A percentile compares a stretch with the other conserved stretches of the same genome.
These are phyloP conservation scores for Saturnia japonica DNA, from an alignment of 2,888 invertebrate species.

Conservation along the genomic window DNA sequence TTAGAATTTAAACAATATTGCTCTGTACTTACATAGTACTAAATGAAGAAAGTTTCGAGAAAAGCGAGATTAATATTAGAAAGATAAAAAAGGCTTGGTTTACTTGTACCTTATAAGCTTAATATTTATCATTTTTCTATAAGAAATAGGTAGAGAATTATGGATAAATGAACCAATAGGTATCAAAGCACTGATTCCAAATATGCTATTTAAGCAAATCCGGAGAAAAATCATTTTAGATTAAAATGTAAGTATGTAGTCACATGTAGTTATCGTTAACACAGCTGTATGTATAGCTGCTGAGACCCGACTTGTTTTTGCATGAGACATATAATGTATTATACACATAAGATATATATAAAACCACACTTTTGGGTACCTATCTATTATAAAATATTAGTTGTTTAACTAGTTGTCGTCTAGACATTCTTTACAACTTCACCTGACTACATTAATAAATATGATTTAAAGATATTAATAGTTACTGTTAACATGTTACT, in stretches of 20 bases:
- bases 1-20: not conserved
- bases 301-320: no score
- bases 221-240: no score
- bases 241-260: not conserved
- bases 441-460: not conserved
- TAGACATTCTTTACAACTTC: not conserved
- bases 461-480: not conserved
- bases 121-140: not conserved
- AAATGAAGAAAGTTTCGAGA: not conserved
- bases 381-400: not conserved
- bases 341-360: not conserved
- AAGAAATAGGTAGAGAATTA: not conserved
- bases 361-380: not conserved
- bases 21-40: not conserved
- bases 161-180: not conserved
- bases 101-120: not conserved
- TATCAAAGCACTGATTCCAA: not conserved
- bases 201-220: no score
- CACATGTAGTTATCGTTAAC: no score
- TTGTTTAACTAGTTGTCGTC: not conserved
- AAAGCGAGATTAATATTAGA: not conserved
- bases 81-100: no score
- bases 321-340: no score
- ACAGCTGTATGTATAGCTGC: no score
- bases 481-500: conserved; percentile 3